Evolutionary conservation across 2,888 invertebrate genomes (phyloP), one percentile per base, ranked within the genome.

Genomic region (Zaprionus obscuricornis): DNA sequence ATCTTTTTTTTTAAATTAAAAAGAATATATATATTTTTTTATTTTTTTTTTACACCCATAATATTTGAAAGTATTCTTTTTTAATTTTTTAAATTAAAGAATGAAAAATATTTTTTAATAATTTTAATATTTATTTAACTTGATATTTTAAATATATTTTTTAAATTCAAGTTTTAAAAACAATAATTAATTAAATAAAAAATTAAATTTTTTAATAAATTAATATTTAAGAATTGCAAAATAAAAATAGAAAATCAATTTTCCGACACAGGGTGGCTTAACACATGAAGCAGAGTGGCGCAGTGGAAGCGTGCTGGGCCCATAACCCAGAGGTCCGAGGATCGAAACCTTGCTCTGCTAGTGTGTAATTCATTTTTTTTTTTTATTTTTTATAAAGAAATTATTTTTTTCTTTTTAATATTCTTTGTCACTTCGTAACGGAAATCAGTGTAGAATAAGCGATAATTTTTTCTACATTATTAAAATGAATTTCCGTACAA

Each of bases 251-350:
- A n/a, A n/a, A n/a, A n/a, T n/a, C n/a, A n/a, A n/a, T n/a, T n/a
- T n/a, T n/a, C n/a, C n/a, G n/a, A n/a, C n/a, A n/a, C n/a, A n/a
- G n/a, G n/a, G n/a, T n/a, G n/a, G n/a, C n/a, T n/a, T 0, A 0
- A 0, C 0, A 0, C 51, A 66, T 55, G 47, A 65, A 94, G 93
- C 93, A 94, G 93, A 94, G 93, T 94, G 93, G 94, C 93, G 94
- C 94, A 94, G 93, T 93, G 94, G 94, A 93, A 93, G 93, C 93
- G 93, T 93, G 93, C 93, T 94, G 93, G 93, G 93, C 93, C 93
- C 93, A 94, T 94, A 94, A 94, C 93, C 90, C 90, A 90, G 90
- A 90, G 90, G 90, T 90, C 90, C 90, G 90, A 90, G 88, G 89
- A 90, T 90, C 90, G 90, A 90, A 90, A 90, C 90, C 88, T 90